Conservation (phyloP, 2,888 invertebrate genomes). For the Meteorus cinctellus region DNA sequence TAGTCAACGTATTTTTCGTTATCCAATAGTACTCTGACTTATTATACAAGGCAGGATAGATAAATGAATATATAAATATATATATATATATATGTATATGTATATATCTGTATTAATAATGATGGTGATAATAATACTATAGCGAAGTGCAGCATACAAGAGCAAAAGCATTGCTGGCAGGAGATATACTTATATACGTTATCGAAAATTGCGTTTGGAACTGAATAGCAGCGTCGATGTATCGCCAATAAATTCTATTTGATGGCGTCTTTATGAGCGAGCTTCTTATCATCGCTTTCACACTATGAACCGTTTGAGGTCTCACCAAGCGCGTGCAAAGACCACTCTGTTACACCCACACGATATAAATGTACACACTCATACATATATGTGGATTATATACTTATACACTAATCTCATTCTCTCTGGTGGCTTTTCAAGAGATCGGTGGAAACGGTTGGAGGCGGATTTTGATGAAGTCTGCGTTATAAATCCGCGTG, state of each 20-base stretch:
- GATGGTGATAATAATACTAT: not conserved
- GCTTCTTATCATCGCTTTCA: constrained; percentile 32
- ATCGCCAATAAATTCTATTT: constrained; percentile 34
- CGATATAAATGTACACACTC: not conserved
- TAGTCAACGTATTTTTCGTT: not conserved
- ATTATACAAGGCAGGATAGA: not conserved
- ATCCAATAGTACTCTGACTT: not conserved
- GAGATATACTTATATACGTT: constrained; percentile 17
- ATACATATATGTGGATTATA: too few species aligned
- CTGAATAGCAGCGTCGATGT: constrained; percentile 26
- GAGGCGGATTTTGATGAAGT: constrained; percentile 11
- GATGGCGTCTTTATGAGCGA: constrained; percentile 34
- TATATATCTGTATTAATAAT: not conserved
- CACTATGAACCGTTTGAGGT: constrained; percentile 8
- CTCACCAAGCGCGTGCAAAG: constrained; percentile 2
- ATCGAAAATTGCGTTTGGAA: constrained; percentile 30
- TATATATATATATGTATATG: not conserved
- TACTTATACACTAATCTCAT: not conserved
- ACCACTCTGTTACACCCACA: constrained; percentile 9
- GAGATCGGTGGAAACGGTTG: not conserved
- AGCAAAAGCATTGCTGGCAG: not conserved
- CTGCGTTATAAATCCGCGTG: constrained; percentile 30
- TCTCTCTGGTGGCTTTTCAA: not conserved
- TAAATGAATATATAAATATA: not conserved
- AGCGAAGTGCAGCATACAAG: not conserved